Base-by-base conservation (phyloP, 2,888 invertebrate genomes). In the Hypena proboscidalis region DNA sequence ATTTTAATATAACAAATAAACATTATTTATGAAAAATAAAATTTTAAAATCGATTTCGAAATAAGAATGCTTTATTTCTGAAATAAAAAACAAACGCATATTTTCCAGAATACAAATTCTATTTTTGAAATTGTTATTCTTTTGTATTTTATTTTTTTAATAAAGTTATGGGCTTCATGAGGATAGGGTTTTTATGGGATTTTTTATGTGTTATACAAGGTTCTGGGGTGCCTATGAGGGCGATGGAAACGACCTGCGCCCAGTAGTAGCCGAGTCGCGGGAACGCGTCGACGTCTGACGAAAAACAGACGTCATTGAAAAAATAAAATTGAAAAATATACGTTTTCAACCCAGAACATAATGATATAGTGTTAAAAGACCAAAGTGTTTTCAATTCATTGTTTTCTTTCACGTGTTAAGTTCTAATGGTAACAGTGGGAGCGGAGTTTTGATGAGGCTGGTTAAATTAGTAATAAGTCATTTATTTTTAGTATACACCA, bases 221-320 rank as follows among this genome's bases (percentile, higher is more conserved):
- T 69, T 77, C 73, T 70, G 63, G 70, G 71, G 70, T 79, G 76
- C 69, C 78, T 75, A 75, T 77, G 76, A 67, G 62, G 61, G 47
- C 65, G 63, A 59, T 68, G 60, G 67, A 58, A 54, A 37, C 49
- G 70, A 70, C 77, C 79, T 75, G 85, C 81, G 83, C 83, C 80
- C 87, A 88, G 90, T 90, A 76, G 80, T 71, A 67, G 61, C 63
- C 57, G 74, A 70, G 76, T 56, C 83, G 82, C 82, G 86, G 71
- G 35, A 44, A 57, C 74, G 87, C 73, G 75, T 61, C 74, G 85
- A 89, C 89, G 89, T 86, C 80, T 70, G 53, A 22, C 58, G 34
- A 29, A 61, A 67, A 67, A 59, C 39, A 65, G 73, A 70, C 79
- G 81, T 76, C 73, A 66, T 49, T 43, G 30, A 40, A 41, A 67